These are phyloP conservation scores for Hyposmocoma kahamanoa DNA, from an alignment of 1,140 invertebrate genomes.

Conservation along the genomic window DNA sequence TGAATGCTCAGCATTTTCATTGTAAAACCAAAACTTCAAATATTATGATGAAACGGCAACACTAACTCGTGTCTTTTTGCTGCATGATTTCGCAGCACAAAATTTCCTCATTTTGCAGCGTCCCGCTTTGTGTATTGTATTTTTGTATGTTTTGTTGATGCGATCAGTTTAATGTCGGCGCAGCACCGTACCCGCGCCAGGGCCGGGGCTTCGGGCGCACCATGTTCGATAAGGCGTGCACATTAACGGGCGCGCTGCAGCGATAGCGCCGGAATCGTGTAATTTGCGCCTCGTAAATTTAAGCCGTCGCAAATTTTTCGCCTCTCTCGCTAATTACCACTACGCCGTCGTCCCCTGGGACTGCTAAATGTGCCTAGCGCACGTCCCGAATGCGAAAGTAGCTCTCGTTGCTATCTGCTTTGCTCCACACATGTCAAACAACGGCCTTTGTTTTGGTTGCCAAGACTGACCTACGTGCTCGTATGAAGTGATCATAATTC, in stretches of 20 bases:
- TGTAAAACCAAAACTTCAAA: too few relatives aligned
- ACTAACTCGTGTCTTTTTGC: too few relatives aligned
- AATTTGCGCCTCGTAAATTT: constrained; percentile 72
- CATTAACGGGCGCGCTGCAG: constrained; percentile 62
- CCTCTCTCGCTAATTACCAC: constrained; percentile 69
- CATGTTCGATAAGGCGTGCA: constrained; percentile 63
- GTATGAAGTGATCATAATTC: neutral
- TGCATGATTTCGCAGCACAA: neutral
- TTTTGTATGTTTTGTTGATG: constrained; percentile 43
- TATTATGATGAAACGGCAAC: too few relatives aligned
- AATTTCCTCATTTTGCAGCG: neutral
- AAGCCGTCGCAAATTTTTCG: constrained; percentile 70
- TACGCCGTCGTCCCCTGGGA: constrained; percentile 60
- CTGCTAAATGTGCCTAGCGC: constrained; percentile 65
- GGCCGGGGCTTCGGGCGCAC: constrained; percentile 18
- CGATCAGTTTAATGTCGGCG: constrained; percentile 39
- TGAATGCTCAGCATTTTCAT: too few relatives aligned
- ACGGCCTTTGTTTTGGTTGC: constrained; percentile 66
- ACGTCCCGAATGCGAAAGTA: constrained; percentile 62
- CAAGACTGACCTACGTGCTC: constrained; percentile 57
- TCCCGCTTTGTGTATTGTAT: constrained; percentile 15
- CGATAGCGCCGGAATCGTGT: constrained; percentile 64
- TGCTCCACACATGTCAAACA: constrained; percentile 50
- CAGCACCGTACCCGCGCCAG: constrained; percentile 11
- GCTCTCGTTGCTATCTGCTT: constrained; percentile 45